Base-by-base conservation (phyloP, 1,140 invertebrate genomes). In the Hormaphis cornu region DNA sequence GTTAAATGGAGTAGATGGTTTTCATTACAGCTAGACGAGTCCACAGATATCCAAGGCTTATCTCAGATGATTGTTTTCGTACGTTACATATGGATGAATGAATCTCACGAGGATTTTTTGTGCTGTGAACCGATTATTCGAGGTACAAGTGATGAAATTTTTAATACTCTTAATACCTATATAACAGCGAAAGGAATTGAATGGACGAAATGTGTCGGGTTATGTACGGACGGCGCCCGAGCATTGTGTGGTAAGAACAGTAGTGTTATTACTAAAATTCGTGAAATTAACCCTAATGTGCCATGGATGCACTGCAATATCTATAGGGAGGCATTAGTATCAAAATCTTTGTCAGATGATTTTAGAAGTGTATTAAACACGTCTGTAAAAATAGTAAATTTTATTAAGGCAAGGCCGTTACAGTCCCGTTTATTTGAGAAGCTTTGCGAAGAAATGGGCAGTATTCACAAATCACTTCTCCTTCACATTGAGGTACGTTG, bases 361-460 rank as follows among this genome's bases (percentile, higher is more conserved):
- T 59, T 72, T 18, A 61, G 70, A 46, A 28, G 5, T 44, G 50
- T 58, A 24, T 28, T 73, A 12, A 24, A 72, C 42, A n/a, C n/a
- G n/a, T n/a, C n/a, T n/a, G n/a, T n/a, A n/a, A n/a, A n/a, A n/a
- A n/a, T n/a, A n/a, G n/a, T 75, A 35, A 71, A 73, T 70, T 56
- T 72, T 54, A 48, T 75, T 48, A 69, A 73, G 24, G 53, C 59
- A 9, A 44, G 59, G 18, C 18, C 58, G 35, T 33, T 70, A 71
- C 72, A 71, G 18, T 59, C 30, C 28, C 44, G 37, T 33, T 18
- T 72, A 26, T 73, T 69, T 28, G 69, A 69, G 74, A 69, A 71
- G 71, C 56, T 77, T 50, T 77, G 75, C 75, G 73, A 74, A 73
- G 75, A 78, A 72, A 74, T 76, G 73, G 73, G 72, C 70, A 72